These are phyloP conservation scores for Pristionchus arcanus DNA, from an alignment of 2,888 invertebrate species.

Conservation along the genomic window DNA sequence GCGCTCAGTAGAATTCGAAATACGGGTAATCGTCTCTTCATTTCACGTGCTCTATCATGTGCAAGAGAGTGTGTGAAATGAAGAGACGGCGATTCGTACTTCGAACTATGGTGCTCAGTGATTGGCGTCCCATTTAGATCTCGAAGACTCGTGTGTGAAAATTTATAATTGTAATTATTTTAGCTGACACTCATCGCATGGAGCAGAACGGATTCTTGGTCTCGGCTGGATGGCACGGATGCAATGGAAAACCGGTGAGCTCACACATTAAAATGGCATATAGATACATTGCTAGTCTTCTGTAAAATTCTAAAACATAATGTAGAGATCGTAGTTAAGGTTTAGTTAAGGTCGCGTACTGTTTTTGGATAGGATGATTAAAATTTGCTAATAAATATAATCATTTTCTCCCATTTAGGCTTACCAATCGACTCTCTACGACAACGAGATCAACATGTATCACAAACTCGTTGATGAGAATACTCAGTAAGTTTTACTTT, in stretches of 20 bases:
- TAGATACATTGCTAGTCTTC: neutral
- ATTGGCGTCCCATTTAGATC: too few species aligned
- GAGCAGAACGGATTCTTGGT: neutral
- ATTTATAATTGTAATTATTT: neutral
- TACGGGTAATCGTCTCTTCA: too few species aligned
- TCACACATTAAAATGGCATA: neutral
- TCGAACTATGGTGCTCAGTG: too few species aligned
- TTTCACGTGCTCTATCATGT: too few species aligned
- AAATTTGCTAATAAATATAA: neutral
- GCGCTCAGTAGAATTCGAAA: neutral
- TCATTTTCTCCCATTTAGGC: neutral
- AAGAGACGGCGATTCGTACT: too few species aligned
- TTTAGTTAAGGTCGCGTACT: neutral
- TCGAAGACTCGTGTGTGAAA: neutral
- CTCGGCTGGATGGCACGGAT: conserved; percentile 12
- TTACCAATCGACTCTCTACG: neutral
- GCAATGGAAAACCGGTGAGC: neutral
- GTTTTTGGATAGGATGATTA: neutral
- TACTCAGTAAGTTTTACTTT: neutral
- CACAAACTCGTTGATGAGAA: neutral
- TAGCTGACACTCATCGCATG: neutral
- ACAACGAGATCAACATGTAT: neutral
- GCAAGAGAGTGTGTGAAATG: too few species aligned
- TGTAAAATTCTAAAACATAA: neutral
- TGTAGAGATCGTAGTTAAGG: neutral